phyloP scores from a whole-genome alignment of 2,113 vertebrate genomes.

The Heloderma charlesbogerti region DNA sequence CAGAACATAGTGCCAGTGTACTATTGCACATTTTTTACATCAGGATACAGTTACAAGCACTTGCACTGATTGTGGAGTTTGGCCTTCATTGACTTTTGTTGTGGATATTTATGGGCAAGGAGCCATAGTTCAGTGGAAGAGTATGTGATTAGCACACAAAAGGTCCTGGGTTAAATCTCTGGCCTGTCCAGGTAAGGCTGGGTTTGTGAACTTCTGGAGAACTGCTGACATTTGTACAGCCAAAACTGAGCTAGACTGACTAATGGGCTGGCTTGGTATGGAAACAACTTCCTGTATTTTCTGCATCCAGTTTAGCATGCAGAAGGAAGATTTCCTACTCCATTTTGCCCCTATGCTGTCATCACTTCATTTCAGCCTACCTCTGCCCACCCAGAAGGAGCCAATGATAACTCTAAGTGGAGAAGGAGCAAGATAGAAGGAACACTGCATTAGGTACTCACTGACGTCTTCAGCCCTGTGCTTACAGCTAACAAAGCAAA shows the following conservation, averaged over 20 bases:
- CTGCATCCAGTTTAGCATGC: neutral
- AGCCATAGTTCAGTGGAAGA: too few species aligned
- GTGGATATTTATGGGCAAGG: too few species aligned
- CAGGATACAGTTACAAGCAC: too few species aligned
- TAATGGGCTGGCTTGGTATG: neutral
- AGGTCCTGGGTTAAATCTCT: too few species aligned
- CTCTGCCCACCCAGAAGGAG: neutral
- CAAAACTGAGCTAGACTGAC: neutral
- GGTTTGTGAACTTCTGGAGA: neutral
- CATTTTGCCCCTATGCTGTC: neutral
- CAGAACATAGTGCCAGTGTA: too few species aligned
- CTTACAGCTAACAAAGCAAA: neutral
- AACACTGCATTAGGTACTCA: neutral
- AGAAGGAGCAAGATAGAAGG: neutral
- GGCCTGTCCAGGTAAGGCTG: too few species aligned
- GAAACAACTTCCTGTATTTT: neutral
- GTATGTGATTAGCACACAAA: too few species aligned
- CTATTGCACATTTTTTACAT: too few species aligned
- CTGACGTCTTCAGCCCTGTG: constrained; percentile 19
- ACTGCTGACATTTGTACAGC: neutral
- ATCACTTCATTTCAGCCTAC: too few species aligned
- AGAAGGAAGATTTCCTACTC: neutral
- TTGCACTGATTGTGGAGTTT: too few species aligned
- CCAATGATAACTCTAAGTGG: neutral
- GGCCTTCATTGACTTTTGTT: too few species aligned